Evolutionary conservation across 2,797 vertebrate genomes (phyloP).

Genomic region (Chaetophractus vellerosus): DNA sequence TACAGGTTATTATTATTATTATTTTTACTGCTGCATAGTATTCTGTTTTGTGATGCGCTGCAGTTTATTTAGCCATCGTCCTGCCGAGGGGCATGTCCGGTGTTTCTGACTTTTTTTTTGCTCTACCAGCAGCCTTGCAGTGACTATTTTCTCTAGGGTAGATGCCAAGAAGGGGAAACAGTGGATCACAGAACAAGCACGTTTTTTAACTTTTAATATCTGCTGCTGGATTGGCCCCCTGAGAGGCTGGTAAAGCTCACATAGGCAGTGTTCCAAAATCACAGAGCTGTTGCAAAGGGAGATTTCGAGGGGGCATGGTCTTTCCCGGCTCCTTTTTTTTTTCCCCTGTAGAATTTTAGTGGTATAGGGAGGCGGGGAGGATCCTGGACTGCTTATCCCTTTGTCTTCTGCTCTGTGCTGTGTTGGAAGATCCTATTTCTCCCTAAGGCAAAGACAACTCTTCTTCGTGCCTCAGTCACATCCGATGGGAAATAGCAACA

Average conservation of each 20-base stretch:
- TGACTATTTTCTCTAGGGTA: background rate
- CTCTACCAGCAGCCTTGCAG: too few species aligned
- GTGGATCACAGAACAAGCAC: background rate
- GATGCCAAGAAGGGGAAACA: background rate
- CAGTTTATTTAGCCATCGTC: background rate
- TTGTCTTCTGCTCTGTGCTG: background rate
- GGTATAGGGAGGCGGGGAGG: background rate
- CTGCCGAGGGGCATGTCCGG: background rate
- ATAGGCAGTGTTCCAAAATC: background rate
- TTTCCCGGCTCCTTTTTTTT: background rate
- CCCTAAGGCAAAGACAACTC: background rate
- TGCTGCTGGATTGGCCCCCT: background rate
- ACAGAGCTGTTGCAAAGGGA: background rate
- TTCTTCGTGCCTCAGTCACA: background rate
- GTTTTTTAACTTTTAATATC: background rate
- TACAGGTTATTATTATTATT: background rate
- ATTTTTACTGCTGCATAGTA: background rate
- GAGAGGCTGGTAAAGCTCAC: background rate
- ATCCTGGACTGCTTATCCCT: background rate
- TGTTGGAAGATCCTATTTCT: background rate
- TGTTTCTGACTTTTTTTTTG: background rate
- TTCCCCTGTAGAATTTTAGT: background rate
- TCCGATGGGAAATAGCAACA: background rate
- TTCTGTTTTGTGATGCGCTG: background rate
- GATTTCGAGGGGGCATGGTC: background rate